Conservation (phyloP, 2,797 vertebrate genomes). For the Podargus strigoides region DNA sequence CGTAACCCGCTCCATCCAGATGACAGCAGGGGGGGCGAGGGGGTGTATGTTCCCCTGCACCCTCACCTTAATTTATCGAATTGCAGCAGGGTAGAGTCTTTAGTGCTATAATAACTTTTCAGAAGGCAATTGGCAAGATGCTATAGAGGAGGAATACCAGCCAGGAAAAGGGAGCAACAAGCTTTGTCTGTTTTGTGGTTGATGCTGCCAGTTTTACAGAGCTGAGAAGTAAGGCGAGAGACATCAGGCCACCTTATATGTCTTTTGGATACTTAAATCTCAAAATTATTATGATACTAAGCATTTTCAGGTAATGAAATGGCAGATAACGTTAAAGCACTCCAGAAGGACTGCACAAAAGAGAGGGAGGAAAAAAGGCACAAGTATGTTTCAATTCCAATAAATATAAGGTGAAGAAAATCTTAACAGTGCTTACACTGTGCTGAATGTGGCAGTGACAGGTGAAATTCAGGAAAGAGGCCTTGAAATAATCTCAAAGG, state of each 20-base stretch:
- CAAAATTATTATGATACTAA: background rate
- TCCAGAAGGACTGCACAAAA: background rate
- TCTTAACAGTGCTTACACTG: background rate
- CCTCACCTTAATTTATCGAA: background rate
- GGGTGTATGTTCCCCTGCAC: background rate
- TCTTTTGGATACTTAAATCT: background rate
- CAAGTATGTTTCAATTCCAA: background rate
- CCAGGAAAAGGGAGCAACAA: background rate
- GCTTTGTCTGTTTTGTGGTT: background rate
- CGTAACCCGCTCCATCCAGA: background rate
- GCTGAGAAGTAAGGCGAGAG: background rate
- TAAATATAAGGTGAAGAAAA: background rate
- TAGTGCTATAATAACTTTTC: background rate
- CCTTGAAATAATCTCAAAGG: background rate
- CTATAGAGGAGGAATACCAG: background rate
- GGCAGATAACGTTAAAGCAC: background rate
- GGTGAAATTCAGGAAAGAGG: background rate
- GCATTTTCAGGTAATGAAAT: background rate
- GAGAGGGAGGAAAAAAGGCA: background rate
- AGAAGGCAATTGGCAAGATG: background rate
- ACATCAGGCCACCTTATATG: background rate
- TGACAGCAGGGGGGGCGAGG: fast-evolving
- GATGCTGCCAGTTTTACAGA: background rate
- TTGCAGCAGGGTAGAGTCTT: background rate
- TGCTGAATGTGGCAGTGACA: background rate